Base-by-base conservation (phyloP, 2,113 vertebrate species). In the Coracopsis vasa region DNA sequence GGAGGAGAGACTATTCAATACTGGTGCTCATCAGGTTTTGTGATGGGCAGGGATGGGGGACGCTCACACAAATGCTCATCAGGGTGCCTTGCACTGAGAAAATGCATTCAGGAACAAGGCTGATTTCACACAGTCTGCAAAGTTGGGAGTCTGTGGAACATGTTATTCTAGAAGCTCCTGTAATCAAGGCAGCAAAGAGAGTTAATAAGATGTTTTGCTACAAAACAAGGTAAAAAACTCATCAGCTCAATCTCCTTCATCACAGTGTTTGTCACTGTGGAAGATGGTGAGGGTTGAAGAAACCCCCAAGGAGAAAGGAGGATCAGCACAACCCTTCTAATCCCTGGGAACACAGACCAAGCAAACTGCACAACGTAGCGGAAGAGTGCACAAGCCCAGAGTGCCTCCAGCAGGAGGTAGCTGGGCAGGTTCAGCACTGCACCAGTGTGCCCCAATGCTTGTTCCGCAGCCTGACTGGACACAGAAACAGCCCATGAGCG, bases 141-240 rank as follows among this genome's bases (percentile, higher is more conserved):
- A 80, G n/a, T 31, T 1, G 1, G 41, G 31, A 4, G 42, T 64
- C 51, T 45, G 28, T 53, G 25, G 19, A 80, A 92, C 33, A 23
- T 3, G 39, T n/a, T 77, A 16, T 21, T 72, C 10, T 11, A 58
- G 48, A 94, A 67, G 58, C 31, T 90, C 31, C 25, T 11, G 42
- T 27, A 77, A 83, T 33, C 82, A 86, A 80, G 71, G 72, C 82
- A 88, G 41, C 28, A 73, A 73, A 60, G 42, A 62, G 13, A 42
- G 60, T 72, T 84, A 94, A 48, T 35, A 73, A 48, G 18, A 56
- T 25, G 50, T 50, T 92, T 71, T 86, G 50, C 89, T 56, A 47
- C n/a, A 67, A 20, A 74, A 47, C 42, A 78, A 62, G 50, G 23
- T 67, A 74, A 70, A 94, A 94, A 83, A 53, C 25, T 74, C 74